phyloP scores from a whole-genome alignment of 2,113 vertebrate species.

The Diadophis punctatus region DNA sequence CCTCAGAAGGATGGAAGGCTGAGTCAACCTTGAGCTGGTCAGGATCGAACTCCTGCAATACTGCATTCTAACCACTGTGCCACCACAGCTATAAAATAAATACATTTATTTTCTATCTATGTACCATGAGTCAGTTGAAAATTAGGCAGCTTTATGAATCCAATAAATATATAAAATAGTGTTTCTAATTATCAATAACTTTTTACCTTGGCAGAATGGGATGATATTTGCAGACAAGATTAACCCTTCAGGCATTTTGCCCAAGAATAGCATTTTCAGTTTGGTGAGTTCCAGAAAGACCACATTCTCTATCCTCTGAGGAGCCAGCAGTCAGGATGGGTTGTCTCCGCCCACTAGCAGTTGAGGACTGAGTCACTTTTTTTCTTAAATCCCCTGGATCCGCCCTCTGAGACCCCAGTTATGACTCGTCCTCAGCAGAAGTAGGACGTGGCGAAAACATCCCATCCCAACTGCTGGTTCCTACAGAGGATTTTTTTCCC shows the following conservation, averaged over 20 bases:
- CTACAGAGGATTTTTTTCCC: too few relatives aligned
- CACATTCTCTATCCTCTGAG: too few relatives aligned
- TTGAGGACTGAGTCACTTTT: too few relatives aligned
- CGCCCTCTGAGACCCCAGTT: too few relatives aligned
- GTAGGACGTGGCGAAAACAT: too few relatives aligned
- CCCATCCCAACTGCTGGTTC: too few relatives aligned
- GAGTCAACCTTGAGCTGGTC: not conserved
- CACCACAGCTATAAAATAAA: not conserved
- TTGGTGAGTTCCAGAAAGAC: too few relatives aligned
- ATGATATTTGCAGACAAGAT: not conserved
- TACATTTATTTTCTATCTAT: not conserved
- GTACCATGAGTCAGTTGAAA: not conserved
- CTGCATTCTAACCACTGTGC: not conserved
- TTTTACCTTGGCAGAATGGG: not conserved
- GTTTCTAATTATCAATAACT: not conserved
- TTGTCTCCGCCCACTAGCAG: too few relatives aligned
- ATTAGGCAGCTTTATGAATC: not conserved
- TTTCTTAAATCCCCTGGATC: too few relatives aligned
- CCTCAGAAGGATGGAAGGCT: not conserved
- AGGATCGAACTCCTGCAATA: not conserved
- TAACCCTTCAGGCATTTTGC: not conserved
- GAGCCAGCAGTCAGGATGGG: too few relatives aligned
- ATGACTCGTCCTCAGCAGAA: too few relatives aligned
- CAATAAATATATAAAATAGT: not conserved
- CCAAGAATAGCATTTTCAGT: not conserved